phyloP scores from a whole-genome alignment of 2,113 vertebrate species.

The Chaetops frenatus region DNA sequence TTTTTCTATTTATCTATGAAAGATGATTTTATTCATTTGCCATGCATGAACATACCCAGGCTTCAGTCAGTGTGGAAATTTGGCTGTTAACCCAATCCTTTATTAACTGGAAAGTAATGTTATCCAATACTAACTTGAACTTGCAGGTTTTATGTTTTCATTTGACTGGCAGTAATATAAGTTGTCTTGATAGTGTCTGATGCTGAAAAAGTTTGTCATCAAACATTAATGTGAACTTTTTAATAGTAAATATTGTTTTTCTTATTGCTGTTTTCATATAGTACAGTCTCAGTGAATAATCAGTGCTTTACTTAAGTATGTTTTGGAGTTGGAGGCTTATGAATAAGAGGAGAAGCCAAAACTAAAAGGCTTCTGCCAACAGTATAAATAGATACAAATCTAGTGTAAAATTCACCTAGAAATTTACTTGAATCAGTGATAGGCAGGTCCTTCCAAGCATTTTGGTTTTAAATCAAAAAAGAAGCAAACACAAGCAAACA shows the following conservation, averaged over 20 bases:
- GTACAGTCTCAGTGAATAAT: background rate
- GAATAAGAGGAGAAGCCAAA: background rate
- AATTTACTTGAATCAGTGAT: background rate
- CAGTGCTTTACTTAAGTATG: background rate
- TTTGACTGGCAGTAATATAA: background rate
- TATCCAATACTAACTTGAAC: background rate
- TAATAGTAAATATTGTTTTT: background rate
- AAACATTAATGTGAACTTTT: background rate
- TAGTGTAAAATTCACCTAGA: background rate
- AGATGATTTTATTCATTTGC: background rate
- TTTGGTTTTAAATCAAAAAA: background rate
- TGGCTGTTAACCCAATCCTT: background rate
- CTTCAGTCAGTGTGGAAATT: background rate
- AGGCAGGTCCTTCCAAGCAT: background rate
- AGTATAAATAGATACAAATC: background rate
- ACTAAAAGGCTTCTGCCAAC: background rate
- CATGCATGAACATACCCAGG: background rate
- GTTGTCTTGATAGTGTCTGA: background rate
- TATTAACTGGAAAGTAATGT: background rate
- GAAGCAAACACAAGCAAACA: background rate
- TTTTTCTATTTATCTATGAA: background rate
- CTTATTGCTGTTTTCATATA: background rate
- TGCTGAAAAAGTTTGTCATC: background rate
- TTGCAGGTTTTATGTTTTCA: background rate
- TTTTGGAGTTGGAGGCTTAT: background rate